Evolutionary conservation across 2,888 invertebrate genomes (phyloP).

Genomic region (Apotomis capreana): DNA sequence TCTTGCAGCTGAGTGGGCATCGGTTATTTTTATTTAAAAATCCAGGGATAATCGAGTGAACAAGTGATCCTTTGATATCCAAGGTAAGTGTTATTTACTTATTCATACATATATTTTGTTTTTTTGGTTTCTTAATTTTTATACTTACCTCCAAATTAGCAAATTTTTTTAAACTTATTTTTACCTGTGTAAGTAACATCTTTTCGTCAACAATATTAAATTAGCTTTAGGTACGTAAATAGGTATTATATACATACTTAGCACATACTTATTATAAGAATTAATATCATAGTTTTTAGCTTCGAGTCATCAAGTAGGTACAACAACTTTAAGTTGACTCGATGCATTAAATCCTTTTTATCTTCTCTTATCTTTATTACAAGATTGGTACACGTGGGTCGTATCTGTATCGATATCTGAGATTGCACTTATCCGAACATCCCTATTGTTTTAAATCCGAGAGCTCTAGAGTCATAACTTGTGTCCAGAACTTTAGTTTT

Average conservation of each 20-base stretch:
- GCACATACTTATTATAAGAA: neutral
- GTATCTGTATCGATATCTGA: conserved; percentile 21
- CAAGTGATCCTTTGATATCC: conserved; percentile 48
- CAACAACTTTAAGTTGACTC: conserved; percentile 6
- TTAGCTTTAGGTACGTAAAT: too few species aligned
- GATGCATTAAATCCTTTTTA: conserved; percentile 26
- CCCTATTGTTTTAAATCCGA: conserved; percentile 18
- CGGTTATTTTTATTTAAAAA: conserved; percentile 54
- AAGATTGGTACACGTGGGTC: conserved; percentile 16
- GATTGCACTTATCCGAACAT: conserved; percentile 26
- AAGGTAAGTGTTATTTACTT: conserved; percentile 52
- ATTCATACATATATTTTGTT: neutral
- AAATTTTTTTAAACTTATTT: neutral
- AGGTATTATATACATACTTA: too few species aligned
- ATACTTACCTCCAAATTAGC: too few species aligned
- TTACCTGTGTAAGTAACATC: too few species aligned
- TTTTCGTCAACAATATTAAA: too few species aligned
- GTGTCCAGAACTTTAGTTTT: neutral
- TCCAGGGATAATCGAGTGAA: conserved; percentile 52
- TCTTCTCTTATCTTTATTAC: conserved; percentile 39
- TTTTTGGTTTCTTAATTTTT: neutral
- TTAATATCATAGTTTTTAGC: neutral
- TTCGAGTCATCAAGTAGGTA: neutral
- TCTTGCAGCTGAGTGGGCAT: conserved; percentile 59
- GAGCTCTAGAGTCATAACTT: conserved; percentile 15